phyloP scores from a whole-genome alignment of 2,113 vertebrate species.

The Baryphthengus martii region DNA sequence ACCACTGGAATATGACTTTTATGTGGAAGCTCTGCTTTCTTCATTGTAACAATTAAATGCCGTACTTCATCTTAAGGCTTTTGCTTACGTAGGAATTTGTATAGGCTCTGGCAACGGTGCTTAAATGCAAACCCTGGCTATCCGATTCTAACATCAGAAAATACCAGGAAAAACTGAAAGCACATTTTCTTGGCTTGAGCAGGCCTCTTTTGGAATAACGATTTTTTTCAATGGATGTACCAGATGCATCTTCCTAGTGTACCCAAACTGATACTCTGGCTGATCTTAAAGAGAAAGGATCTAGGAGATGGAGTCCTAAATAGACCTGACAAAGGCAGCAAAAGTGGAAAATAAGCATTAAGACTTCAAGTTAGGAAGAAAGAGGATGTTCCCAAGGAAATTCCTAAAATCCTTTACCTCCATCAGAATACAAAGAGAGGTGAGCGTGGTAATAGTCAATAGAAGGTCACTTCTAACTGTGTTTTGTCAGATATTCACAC shows the following conservation, averaged over 20 bases:
- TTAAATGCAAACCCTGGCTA: neutral
- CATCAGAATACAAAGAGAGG: neutral
- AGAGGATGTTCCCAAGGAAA: neutral
- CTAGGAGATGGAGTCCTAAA: neutral
- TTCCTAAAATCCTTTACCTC: neutral
- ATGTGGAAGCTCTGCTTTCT: neutral
- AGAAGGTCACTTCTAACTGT: neutral
- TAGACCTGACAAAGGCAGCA: neutral
- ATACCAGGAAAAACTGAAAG: conserved; percentile 44
- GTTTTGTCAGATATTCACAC: neutral
- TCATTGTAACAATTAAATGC: neutral
- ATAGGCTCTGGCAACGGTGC: neutral
- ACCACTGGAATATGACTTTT: neutral
- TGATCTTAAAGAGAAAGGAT: neutral
- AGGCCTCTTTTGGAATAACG: neutral
- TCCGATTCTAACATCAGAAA: conserved; percentile 13
- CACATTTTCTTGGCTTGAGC: conserved; percentile 18
- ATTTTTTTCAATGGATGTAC: conserved; percentile 7
- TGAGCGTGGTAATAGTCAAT: neutral
- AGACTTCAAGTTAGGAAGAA: neutral
- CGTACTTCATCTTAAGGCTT: neutral
- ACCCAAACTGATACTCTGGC: neutral
- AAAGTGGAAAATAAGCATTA: neutral
- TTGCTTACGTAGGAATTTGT: neutral
- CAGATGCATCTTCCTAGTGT: neutral